Evolutionary conservation across 2,797 vertebrate genomes (phyloP).

Genomic region (Eospalax fontanierii): DNA sequence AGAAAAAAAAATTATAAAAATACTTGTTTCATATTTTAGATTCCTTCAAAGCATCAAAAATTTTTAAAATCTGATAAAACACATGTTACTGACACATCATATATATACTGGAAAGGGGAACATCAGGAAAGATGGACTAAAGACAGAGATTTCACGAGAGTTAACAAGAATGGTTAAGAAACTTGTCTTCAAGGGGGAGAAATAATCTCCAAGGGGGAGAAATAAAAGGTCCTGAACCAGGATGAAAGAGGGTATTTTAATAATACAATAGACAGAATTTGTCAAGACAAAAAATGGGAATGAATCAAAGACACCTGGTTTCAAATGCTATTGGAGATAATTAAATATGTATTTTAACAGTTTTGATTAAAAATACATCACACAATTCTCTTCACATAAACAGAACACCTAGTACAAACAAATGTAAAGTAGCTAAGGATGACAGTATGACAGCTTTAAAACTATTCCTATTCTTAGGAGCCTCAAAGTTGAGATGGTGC

Average conservation of each 20-base stretch:
- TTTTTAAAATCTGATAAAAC: not conserved
- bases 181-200: conserved; percentile 37
- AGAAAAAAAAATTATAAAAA: conserved; percentile 71
- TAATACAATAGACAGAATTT: conserved; percentile 12
- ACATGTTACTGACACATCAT: conserved; percentile 14
- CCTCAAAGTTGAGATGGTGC: conserved; percentile 36
- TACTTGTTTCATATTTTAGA: conserved; percentile 60
- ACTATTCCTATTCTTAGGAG: conserved; percentile 23
- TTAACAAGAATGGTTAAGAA: conserved; percentile 56
- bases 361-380: conserved; percentile 26
- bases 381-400: conserved; percentile 39
- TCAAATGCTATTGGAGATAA: conserved; percentile 46
- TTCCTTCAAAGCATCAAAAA: conserved; percentile 61
- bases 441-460: not conserved
- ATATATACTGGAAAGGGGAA: conserved; percentile 8
- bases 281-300: conserved; percentile 54
- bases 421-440: conserved; percentile 3
- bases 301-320: conserved; percentile 56
- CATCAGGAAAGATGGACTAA: conserved; percentile 35
- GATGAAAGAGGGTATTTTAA: conserved; percentile 29
- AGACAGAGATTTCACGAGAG: conserved; percentile 54
- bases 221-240: conserved; percentile 61
- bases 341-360: conserved; percentile 55
- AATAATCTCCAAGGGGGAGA: conserved; percentile 49
- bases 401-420: conserved; percentile 37